Percentiles rank a stretch among this genome's conserved stretches.
Evolutionary conservation across 2,888 invertebrate species (phyloP).

Genomic region (Hypena proboscidalis): DNA sequence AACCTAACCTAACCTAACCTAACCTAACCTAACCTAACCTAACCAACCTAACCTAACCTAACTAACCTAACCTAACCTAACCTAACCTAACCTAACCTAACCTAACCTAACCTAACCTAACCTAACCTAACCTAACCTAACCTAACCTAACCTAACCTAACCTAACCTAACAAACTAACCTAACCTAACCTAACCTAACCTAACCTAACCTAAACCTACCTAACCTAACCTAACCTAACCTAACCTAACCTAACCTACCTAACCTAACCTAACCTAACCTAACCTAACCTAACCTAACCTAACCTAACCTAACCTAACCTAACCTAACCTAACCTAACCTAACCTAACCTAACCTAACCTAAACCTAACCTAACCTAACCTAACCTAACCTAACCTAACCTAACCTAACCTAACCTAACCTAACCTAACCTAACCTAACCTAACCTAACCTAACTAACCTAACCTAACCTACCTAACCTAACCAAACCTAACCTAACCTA

Average conservation of each 20-base stretch:
- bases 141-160: constrained; percentile 23
- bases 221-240: too few species aligned
- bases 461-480: too few species aligned
- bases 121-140: constrained; percentile 27
- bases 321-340: constrained; percentile 23
- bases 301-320: constrained; percentile 28
- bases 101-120: constrained; percentile 24
- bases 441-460: constrained; percentile 24
- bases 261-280: constrained; percentile 31
- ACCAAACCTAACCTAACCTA: constrained; percentile 13
- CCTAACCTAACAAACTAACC: constrained; percentile 29
- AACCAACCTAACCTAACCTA: constrained; percentile 27
- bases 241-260: too few species aligned
- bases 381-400: constrained; percentile 26
- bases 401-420: constrained; percentile 27
- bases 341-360: constrained; percentile 26
- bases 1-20: constrained; percentile 26
- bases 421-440: constrained; percentile 15
- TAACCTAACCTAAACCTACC: too few species aligned
- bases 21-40: constrained; percentile 29
- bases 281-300: constrained; percentile 31
- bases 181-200: constrained; percentile 17
- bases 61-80: constrained; percentile 31
- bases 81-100: constrained; percentile 30
- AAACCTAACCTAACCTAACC: constrained; percentile 27